A percentile compares a stretch with the other conserved stretches of the same genome.
These are phyloP conservation scores for Vicugna pacos DNA, from an alignment of 2,113 vertebrate genomes.

Conservation along the genomic window DNA sequence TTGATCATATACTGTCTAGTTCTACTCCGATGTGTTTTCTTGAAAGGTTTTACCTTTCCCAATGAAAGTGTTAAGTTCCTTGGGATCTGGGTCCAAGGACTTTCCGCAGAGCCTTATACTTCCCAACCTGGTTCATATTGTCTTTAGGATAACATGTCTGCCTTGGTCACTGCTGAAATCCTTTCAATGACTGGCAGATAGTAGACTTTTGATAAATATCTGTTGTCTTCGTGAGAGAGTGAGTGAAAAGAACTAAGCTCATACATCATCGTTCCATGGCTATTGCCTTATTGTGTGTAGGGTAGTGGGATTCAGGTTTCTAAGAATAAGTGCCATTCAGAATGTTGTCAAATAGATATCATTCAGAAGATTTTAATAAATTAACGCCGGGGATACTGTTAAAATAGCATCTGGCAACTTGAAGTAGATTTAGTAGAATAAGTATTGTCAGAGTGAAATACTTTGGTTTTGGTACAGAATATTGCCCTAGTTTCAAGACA, in stretches of 20 bases:
- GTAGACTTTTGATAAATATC: background rate
- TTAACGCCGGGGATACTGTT: background rate
- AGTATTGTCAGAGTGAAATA: conserved; percentile 11
- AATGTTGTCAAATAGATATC: background rate
- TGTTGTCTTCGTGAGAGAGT: background rate
- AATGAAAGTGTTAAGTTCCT: background rate
- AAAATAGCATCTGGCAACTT: background rate
- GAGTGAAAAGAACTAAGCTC: background rate
- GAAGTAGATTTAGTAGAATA: conserved; percentile 32
- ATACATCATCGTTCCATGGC: background rate
- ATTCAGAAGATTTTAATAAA: conserved; percentile 33
- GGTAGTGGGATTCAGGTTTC: background rate
- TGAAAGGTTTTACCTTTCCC: background rate
- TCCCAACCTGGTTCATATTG: background rate
- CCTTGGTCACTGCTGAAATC: background rate
- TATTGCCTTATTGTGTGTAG: background rate
- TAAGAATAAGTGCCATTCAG: conserved; percentile 2
- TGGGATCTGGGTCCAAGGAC: background rate
- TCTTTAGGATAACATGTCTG: background rate
- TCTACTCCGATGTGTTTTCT: background rate
- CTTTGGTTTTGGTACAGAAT: conserved; percentile 41
- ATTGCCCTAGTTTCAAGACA: conserved; percentile 19
- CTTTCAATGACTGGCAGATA: background rate
- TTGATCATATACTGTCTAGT: background rate
- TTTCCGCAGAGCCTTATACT: background rate